Conservation (phyloP, 30 jellyfish, hydroid and myxozoan species). For the Cassiopea xamachana region DNA sequence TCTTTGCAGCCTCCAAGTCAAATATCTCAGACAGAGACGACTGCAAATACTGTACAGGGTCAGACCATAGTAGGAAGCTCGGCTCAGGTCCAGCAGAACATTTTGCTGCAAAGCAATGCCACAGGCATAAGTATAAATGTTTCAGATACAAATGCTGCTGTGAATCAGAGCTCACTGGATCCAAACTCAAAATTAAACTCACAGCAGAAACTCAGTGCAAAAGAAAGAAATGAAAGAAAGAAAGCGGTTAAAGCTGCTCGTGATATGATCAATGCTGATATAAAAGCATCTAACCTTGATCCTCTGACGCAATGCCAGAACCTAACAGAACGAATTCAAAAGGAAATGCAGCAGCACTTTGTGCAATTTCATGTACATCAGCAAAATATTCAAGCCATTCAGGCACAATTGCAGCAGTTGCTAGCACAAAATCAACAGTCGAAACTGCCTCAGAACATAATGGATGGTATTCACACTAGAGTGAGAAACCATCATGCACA, state of each 20-base stretch:
- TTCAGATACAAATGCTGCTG: background rate
- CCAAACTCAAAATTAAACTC: conserved; percentile 23
- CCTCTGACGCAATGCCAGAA: conserved; percentile 83
- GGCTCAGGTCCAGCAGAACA: conserved; percentile 5
- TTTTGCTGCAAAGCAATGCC: conserved; percentile 32
- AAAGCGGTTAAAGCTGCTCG: conserved; percentile 72
- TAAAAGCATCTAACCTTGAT: conserved; percentile 63
- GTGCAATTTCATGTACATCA: conserved; percentile 97
- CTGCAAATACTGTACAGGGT: background rate
- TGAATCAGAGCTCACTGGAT: conserved; percentile 9
- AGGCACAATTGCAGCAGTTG: conserved; percentile 86
- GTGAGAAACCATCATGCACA: conserved; percentile 91
- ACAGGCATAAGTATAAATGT: background rate
- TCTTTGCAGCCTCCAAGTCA: background rate
- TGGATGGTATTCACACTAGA: conserved; percentile 83
- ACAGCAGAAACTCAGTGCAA: conserved; percentile 44
- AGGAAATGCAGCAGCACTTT: conserved; percentile 91
- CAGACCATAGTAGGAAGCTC: background rate
- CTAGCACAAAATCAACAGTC: conserved; percentile 72
- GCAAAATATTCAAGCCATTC: conserved; percentile 87
- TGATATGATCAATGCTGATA: conserved; percentile 70
- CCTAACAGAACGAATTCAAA: conserved; percentile 80
- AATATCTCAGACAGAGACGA: conserved; percentile 2
- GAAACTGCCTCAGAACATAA: conserved; percentile 86
- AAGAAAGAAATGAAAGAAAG: conserved; percentile 62